These are phyloP conservation scores for Albula goreensis DNA, from an alignment of 2,113 vertebrate genomes.

Conservation along the genomic window DNA sequence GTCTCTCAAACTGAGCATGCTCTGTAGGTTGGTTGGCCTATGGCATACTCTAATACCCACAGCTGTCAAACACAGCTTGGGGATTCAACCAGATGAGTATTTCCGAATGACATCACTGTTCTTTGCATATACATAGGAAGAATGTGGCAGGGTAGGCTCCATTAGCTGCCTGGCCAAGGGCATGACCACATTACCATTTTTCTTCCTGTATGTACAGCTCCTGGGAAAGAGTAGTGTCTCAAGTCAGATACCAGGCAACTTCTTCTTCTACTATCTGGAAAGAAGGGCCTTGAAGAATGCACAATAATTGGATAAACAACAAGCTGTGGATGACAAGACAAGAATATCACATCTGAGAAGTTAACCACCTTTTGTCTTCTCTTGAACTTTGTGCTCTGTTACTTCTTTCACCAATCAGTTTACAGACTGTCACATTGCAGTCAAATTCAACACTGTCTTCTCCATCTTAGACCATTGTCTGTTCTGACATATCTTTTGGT, in stretches of 20 bases:
- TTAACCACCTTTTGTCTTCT: background rate
- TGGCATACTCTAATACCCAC: conserved; percentile 51
- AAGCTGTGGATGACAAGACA: background rate
- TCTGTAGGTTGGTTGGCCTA: conserved; percentile 84
- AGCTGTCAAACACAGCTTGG: background rate
- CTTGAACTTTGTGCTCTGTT: background rate
- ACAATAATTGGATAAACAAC: background rate
- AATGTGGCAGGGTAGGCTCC: background rate
- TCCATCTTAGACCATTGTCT: background rate
- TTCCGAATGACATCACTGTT: background rate
- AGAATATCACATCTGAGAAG: background rate
- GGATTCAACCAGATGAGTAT: background rate
- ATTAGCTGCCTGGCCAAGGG: conserved; percentile 59
- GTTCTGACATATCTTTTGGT: background rate
- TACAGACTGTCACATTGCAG: background rate
- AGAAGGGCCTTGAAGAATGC: background rate
- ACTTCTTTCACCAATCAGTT: background rate
- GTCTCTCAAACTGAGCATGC: conserved; percentile 43
- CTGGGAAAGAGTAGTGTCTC: background rate
- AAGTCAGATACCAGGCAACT: background rate
- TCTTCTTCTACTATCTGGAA: background rate
- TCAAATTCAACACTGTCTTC: background rate
- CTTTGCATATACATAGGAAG: background rate
- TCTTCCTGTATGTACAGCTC: background rate
- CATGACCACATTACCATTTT: conserved; percentile 7